A percentile compares a stretch with the other conserved stretches of the same genome.
Evolutionary conservation across 2,888 invertebrate genomes (phyloP).

Genomic region (Napeogenes inachia): DNA sequence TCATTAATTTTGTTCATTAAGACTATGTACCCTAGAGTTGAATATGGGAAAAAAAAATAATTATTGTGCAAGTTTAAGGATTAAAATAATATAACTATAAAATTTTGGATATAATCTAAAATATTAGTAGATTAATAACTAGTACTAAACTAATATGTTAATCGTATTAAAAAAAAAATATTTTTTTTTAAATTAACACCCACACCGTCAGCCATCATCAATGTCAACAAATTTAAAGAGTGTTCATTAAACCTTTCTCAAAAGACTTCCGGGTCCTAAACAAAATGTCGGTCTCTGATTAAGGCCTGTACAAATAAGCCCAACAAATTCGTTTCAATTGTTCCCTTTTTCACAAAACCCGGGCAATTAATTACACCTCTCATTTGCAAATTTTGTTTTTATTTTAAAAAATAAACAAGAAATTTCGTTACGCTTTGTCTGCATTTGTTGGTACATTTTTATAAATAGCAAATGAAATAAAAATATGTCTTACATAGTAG

Average conservation of each 20-base stretch:
- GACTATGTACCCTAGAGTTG: too few relatives aligned
- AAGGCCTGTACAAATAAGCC: conserved; percentile 37
- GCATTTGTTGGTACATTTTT: background rate
- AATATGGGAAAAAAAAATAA: too few relatives aligned
- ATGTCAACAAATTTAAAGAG: background rate
- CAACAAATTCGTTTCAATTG: conserved; percentile 19
- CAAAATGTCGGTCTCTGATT: background rate
- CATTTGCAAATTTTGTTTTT: conserved; percentile 40
- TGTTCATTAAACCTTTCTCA: background rate
- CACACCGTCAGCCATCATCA: too few relatives aligned
- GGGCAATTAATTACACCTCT: conserved; percentile 55
- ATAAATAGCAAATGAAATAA: background rate
- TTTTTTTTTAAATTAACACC: too few relatives aligned
- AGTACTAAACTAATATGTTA: too few relatives aligned
- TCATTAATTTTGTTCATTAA: too few relatives aligned
- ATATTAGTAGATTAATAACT: too few relatives aligned
- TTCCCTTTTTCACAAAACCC: conserved; percentile 32
- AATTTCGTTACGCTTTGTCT: conserved; percentile 2
- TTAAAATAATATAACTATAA: too few relatives aligned
- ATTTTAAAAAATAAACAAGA: conserved; percentile 15
- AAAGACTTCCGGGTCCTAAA: conserved; percentile 4
- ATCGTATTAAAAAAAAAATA: too few relatives aligned
- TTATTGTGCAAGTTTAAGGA: too few relatives aligned
- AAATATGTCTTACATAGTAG: background rate
- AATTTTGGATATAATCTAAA: too few relatives aligned